These are phyloP conservation scores for Marasmarcha lunaedactyla DNA, from an alignment of 2,888 invertebrate species.

Conservation along the genomic window DNA sequence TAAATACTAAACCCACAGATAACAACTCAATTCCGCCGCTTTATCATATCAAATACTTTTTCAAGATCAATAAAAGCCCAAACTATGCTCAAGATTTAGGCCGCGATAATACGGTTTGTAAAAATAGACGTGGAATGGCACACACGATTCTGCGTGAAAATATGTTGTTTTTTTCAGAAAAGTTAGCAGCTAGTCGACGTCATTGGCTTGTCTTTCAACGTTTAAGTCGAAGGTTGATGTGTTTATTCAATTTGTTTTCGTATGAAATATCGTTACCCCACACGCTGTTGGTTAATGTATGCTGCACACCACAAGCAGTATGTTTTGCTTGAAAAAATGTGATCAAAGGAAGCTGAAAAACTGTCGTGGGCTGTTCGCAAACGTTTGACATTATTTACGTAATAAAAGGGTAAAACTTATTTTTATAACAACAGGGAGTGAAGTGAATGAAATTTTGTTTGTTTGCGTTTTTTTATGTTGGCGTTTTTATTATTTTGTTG, in stretches of 20 bases:
- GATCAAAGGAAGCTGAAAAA: constrained; percentile 15
- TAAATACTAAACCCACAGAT: no score
- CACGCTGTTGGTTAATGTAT: constrained; percentile 34
- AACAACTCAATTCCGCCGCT: no score
- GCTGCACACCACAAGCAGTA: constrained; percentile 16
- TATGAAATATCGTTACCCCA: constrained; percentile 54
- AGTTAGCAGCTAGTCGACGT: constrained; percentile 23
- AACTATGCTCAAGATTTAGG: no score
- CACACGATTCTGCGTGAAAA: constrained; percentile 21
- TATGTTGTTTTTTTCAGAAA: constrained; percentile 46
- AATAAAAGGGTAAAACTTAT: background rate
- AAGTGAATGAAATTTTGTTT: no score
- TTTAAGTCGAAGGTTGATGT: constrained; percentile 59
- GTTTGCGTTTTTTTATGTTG: no score
- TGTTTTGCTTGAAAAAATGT: background rate
- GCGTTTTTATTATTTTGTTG: no score
- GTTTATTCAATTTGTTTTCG: constrained; percentile 64
- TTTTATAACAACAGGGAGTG: no score
- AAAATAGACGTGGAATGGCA: no score
- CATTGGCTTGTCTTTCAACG: constrained; percentile 63
- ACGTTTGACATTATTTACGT: background rate
- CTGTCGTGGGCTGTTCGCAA: constrained; percentile 8
- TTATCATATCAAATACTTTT: no score
- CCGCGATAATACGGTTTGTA: no score
- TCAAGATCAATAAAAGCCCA: no score